phyloP scores from a whole-genome alignment of 2,113 vertebrate species.

The Cercopithecus mona region DNA sequence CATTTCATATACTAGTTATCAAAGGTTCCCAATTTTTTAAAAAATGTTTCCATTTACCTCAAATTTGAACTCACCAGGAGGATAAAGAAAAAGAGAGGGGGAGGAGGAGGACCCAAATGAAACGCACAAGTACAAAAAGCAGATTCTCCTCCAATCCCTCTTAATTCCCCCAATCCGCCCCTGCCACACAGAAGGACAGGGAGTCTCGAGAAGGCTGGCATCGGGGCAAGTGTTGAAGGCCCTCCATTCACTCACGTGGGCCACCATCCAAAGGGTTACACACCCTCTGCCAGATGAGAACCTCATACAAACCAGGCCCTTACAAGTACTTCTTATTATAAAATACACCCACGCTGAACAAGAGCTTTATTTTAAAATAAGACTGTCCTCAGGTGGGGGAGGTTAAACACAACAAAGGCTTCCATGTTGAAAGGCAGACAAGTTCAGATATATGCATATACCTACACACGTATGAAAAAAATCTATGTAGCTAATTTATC shows the following conservation, averaged over 20 bases:
- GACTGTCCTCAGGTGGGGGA: conserved; percentile 70
- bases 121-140: conserved; percentile 50
- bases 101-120: background rate
- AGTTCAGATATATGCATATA: conserved; percentile 23
- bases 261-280: conserved; percentile 61
- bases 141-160: conserved; percentile 66
- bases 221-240: conserved; percentile 31
- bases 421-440: conserved; percentile 68
- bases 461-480: conserved; percentile 25
- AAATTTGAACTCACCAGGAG: conserved; percentile 34
- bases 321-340: conserved; percentile 62
- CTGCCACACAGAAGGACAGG: conserved; percentile 49
- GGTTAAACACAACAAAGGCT: conserved; percentile 72
- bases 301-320: conserved; percentile 53
- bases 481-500: conserved; percentile 65
- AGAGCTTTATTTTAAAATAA: conserved; percentile 68
- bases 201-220: background rate
- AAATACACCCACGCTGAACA: conserved; percentile 66
- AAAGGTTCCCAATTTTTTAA: background rate
- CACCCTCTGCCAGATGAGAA: conserved; percentile 37
- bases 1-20: conserved; percentile 36
- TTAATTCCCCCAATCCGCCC: conserved; percentile 60
- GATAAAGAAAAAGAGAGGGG: background rate
- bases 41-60: conserved; percentile 45
- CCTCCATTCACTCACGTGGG: conserved; percentile 59